Evolutionary conservation across 2,888 invertebrate genomes (phyloP).

Genomic region (Blera fallax): DNA sequence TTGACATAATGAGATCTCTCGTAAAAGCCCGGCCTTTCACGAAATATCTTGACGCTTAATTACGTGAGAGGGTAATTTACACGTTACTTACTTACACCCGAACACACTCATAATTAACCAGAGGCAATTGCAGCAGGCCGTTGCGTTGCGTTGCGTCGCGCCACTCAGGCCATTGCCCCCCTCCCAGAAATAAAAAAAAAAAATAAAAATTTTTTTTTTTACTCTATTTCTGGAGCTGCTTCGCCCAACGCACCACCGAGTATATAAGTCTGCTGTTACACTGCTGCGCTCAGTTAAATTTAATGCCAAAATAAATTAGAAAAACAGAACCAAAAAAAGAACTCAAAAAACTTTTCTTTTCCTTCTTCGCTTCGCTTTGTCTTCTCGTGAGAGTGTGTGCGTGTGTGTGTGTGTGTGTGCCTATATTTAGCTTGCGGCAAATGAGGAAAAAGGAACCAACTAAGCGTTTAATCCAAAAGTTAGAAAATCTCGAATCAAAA

Average conservation of each 20-base stretch:
- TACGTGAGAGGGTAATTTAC: conserved; percentile 35
- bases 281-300: conserved; percentile 68
- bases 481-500: conserved; percentile 11
- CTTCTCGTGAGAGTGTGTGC: background rate
- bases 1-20: conserved; percentile 36
- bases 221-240: conserved; percentile 61
- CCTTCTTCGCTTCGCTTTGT: background rate
- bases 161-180: conserved; percentile 54
- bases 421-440: conserved; percentile 36
- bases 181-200: conserved; percentile 1
- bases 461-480: conserved; percentile 46
- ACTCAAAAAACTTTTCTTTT: conserved; percentile 11
- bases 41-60: conserved; percentile 9
- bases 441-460: conserved; percentile 19
- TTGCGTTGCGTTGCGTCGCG: background rate
- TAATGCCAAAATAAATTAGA: conserved; percentile 71
- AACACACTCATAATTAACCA: conserved; percentile 21
- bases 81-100: conserved; percentile 5
- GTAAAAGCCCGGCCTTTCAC: background rate
- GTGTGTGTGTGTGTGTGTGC: background rate
- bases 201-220: background rate
- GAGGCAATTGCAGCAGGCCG: conserved; percentile 16
- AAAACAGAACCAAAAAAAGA: conserved; percentile 24
- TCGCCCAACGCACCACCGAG: conserved; percentile 62
- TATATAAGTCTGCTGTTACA: conserved; percentile 60